phyloP scores from a whole-genome alignment of 2,888 invertebrate species.

The Cosmia trapezina region DNA sequence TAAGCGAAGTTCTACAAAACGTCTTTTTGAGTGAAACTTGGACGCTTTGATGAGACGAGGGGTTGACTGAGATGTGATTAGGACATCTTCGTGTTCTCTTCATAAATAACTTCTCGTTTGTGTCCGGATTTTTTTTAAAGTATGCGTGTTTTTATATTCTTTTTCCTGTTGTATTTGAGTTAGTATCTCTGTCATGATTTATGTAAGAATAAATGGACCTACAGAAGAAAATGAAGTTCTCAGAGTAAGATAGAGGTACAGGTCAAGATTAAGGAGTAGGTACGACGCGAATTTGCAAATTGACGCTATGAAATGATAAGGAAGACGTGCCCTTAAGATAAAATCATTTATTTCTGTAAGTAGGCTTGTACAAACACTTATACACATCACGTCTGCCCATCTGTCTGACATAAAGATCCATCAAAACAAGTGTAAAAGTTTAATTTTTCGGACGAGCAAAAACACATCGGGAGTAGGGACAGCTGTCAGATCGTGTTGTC shows the following conservation, averaged over 20 bases:
- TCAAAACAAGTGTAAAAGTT: too few relatives aligned
- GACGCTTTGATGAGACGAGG: slow-evolving; percentile 81
- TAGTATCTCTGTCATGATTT: neutral
- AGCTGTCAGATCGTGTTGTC: too few relatives aligned
- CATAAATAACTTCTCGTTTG: slow-evolving; percentile 53
- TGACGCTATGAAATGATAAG: too few relatives aligned
- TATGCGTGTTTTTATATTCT: neutral
- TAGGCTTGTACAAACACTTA: too few relatives aligned
- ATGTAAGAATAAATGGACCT: neutral
- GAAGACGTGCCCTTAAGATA: too few relatives aligned
- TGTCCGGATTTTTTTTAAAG: slow-evolving; percentile 25
- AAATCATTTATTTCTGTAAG: too few relatives aligned
- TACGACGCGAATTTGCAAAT: too few relatives aligned
- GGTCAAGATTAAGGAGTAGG: too few relatives aligned
- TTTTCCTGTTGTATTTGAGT: slow-evolving; percentile 6
- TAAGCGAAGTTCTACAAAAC: slow-evolving; percentile 85
- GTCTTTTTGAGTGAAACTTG: slow-evolving; percentile 85
- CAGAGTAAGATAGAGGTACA: neutral
- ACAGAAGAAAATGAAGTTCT: neutral
- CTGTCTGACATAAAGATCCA: too few relatives aligned
- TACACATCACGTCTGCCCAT: too few relatives aligned
- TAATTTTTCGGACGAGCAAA: too few relatives aligned
- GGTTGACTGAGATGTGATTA: slow-evolving; percentile 77
- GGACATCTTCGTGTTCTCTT: slow-evolving; percentile 67
- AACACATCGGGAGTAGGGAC: too few relatives aligned